Evolutionary conservation across 2,113 vertebrate genomes (phyloP), one percentile per base, ranked within the genome.

Genomic region (Notechis scutatus): DNA sequence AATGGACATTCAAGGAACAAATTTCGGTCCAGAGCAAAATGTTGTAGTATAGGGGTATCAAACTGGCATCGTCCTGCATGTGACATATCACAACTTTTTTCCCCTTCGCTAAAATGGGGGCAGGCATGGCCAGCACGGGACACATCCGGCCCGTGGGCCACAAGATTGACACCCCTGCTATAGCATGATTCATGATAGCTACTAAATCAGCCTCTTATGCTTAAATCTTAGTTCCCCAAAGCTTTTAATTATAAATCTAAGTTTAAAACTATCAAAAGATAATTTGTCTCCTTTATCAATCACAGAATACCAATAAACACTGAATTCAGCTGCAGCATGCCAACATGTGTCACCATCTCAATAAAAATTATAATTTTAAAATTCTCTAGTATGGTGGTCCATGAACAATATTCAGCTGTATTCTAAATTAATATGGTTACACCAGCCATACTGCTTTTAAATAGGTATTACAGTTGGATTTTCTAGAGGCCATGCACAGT

Each of bases 241-340:
- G 26, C 24, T 23, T 34, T 39, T 34, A 61, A 14, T 29, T 61
- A 47, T n/a, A 93, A 55, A 92, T 85, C 47, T n/a, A 57, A 92
- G 0, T 26, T 61, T 64, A 15, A 64, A 87, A 64, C 45, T 81
- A 81, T 81, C 18, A 81, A 81, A 81, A 42, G 34, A 45, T n/a
- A n/a, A 90, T 87, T 87, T 87, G 81, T 64, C 64, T 47, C 85
- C 74, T 64, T 54, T 90, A 93, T 59, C 88, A 21, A 87, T n/a
- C 39, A 34, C 54, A 90, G 42, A 93, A 90, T 57, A 85, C 24
- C n/a, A 93, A 61, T 14, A 90, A 89, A 42, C 7, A 50, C n/a
- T 10, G 29, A 69, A 7, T 64, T 87, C 85, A 52, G 29, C 10
- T 39, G 14, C 15, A 90, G 47, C 23, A 64, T 26, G 5, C 87